A percentile compares a stretch with the other conserved stretches of the same genome.
Conservation (phyloP, 2,797 vertebrate genomes). For the Etheostoma perlongum region DNA sequence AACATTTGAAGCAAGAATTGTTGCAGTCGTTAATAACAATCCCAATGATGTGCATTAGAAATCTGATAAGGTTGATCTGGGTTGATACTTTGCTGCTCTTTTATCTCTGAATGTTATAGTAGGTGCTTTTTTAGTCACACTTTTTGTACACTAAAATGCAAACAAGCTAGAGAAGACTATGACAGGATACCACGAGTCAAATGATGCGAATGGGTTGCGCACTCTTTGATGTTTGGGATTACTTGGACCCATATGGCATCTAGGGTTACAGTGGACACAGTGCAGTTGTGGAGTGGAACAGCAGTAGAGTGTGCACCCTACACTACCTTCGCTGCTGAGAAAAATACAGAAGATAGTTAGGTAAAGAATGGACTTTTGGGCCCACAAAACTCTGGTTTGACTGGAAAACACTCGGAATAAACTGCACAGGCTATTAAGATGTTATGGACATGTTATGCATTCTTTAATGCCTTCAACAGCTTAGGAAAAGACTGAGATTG, state of each 20-base stretch:
- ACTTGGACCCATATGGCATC: conserved; percentile 22
- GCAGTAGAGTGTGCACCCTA: no score
- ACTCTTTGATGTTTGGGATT: conserved; percentile 18
- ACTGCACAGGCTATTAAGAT: no score
- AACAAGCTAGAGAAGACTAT: conserved; percentile 23
- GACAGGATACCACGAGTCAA: conserved; percentile 38
- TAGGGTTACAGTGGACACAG: neutral
- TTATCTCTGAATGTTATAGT: conserved; percentile 8
- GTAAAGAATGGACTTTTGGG: no score
- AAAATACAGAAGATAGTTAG: no score
- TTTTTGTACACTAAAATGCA: conserved; percentile 32
- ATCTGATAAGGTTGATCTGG: conserved; percentile 20
- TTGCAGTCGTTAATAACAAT: conserved; percentile 13
- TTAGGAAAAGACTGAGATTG: no score
- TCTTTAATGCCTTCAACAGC: no score
- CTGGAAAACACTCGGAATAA: no score
- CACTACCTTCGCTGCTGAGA: no score
- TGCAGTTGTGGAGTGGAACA: neutral
- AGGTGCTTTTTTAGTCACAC: conserved; percentile 11
- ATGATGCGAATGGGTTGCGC: conserved; percentile 31
- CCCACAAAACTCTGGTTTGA: no score
- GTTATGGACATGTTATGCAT: no score
- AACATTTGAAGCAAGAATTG: conserved; percentile 13
- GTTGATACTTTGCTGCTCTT: conserved; percentile 18
- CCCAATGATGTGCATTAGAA: conserved; percentile 2